phyloP scores from a whole-genome alignment of 2,797 vertebrate species.

The Pterois miles region DNA sequence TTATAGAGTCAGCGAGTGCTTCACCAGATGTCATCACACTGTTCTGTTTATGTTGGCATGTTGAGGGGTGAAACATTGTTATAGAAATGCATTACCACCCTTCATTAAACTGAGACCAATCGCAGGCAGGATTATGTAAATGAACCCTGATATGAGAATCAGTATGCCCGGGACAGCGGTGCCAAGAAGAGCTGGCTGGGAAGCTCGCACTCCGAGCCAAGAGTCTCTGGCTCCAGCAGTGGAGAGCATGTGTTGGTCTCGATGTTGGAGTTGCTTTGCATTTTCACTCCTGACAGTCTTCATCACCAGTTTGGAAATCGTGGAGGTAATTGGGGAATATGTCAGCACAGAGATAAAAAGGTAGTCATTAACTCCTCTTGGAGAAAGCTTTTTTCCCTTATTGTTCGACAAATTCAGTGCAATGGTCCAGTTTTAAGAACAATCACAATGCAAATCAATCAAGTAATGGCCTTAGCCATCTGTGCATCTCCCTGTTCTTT shows the following conservation, averaged over 20 bases:
- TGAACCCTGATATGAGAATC: conserved; percentile 78
- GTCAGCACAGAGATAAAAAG: conserved; percentile 76
- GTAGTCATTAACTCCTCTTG: conserved; percentile 74
- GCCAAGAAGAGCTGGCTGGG: conserved; percentile 76
- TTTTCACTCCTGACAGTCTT: conserved; percentile 74
- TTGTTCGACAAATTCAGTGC: conserved; percentile 66
- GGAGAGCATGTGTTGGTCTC: conserved; percentile 79
- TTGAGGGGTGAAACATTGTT: conserved; percentile 77
- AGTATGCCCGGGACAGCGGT: conserved; percentile 74
- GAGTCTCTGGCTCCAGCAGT: conserved; percentile 75
- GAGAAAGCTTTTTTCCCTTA: conserved; percentile 63
- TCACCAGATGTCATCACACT: conserved; percentile 70
- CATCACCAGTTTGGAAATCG: conserved; percentile 71
- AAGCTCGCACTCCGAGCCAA: conserved; percentile 71
- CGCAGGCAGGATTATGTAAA: conserved; percentile 79
- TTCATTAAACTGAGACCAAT: conserved; percentile 80
- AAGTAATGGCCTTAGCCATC: conserved; percentile 75
- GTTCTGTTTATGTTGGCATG: conserved; percentile 72
- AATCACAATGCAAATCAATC: conserved; percentile 76
- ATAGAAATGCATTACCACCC: conserved; percentile 80
- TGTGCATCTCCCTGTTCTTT: conserved; percentile 70
- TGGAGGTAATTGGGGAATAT: conserved; percentile 76
- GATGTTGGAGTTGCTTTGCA: conserved; percentile 78
- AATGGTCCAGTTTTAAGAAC: conserved; percentile 72
- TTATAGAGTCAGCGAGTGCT: conserved; percentile 60